Evolutionary conservation across 2,113 vertebrate species (phyloP), one percentile per base, ranked within the genome.

Genomic region (Myotis yumanensis): DNA sequence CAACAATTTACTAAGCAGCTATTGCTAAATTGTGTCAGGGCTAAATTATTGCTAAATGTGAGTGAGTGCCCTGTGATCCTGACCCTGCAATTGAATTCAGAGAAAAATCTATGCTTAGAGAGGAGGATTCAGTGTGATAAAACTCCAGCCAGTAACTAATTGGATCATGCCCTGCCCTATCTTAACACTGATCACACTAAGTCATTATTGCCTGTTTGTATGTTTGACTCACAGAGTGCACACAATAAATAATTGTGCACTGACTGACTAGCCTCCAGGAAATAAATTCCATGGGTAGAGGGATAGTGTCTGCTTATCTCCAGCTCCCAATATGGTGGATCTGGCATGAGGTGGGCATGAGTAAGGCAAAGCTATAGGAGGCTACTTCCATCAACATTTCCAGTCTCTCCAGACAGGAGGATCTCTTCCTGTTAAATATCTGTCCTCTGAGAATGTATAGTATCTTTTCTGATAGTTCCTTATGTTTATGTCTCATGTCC

Each of bases 61-160:
- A 86, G 40, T 59, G n/a, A 20, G 8, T 77, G 40, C 48, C 40
- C 81, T 89, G 5, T 87, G 79, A 64, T 72, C 69, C n/a, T 32
- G 4, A 9, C 52, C 25, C 93, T 69, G 82, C 57, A 90, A 95
- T 43, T 86, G 88, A 95, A 62, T 52, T 90, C 69, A 83, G 86
- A 83, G 75, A 90, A 89, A 59, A 73, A 43, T 62, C 59, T 88
- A 5, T 62, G 25, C 83, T 92, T 79, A 62, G 69, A 62, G 46
- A 92, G 43, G 46, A 66, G 72, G 43, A 37, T 30, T 73, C 64
- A n/a, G 11, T 25, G n/a, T 43, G 37, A 87, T 94, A 48, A 94
- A 88, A 93, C 6, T 16, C 51, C 7, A 84, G 20, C 46, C 59
- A 37, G 18, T 51, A 93, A 93, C 87, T 46, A 62, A 71, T 35